Percentiles rank a stretch among this genome's conserved stretches.
Conservation (phyloP, 2,888 invertebrate species). For the Amphimallon solstitiale region DNA sequence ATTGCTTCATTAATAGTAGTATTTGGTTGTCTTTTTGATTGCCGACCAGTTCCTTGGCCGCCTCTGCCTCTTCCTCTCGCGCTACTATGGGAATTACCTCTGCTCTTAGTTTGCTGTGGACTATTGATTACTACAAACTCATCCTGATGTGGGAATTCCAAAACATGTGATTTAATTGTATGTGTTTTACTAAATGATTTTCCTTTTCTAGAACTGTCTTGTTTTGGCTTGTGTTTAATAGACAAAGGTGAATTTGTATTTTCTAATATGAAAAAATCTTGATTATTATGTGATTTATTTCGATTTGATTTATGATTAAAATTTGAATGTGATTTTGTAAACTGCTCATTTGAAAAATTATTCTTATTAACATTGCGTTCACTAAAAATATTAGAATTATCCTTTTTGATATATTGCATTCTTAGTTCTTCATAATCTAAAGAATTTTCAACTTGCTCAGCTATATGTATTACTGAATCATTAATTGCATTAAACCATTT, state of each 20-base stretch:
- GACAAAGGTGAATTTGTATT: too few relatives aligned
- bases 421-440: neutral
- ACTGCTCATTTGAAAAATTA: neutral
- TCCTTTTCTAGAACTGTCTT: too few relatives aligned
- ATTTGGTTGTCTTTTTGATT: too few relatives aligned
- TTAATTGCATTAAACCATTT: neutral
- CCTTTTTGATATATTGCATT: neutral
- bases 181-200: too few relatives aligned
- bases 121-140: neutral
- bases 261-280: too few relatives aligned
- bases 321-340: neutral
- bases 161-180: too few relatives aligned
- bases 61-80: neutral
- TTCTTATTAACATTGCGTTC: neutral
- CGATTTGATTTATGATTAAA: too few relatives aligned
- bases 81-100: neutral
- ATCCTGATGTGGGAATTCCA: neutral
- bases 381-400: neutral
- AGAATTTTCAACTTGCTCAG: neutral
- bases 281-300: too few relatives aligned
- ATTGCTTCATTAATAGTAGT: too few relatives aligned
- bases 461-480: neutral
- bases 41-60: neutral
- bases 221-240: too few relatives aligned
- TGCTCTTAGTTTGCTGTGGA: neutral